phyloP scores from a whole-genome alignment of 1,140 invertebrate species.

The Idris sp. region DNA sequence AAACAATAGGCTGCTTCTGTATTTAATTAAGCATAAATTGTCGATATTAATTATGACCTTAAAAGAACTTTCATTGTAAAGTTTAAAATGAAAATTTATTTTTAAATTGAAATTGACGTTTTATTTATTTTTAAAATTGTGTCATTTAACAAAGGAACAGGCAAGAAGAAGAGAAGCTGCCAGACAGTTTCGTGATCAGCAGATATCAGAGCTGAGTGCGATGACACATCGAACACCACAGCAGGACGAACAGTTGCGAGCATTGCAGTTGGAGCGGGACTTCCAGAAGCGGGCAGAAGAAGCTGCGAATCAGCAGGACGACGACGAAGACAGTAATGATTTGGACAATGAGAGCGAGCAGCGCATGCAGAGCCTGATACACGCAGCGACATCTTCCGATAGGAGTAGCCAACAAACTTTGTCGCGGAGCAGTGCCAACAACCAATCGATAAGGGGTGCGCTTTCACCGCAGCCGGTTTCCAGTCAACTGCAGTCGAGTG shows the following conservation, averaged over 20 bases:
- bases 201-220: constrained; percentile 86
- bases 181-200: constrained; percentile 87
- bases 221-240: constrained; percentile 84
- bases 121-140: too few species aligned
- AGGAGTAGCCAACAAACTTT: constrained; percentile 65
- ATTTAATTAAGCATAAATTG: too few species aligned
- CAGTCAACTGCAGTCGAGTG: constrained; percentile 68
- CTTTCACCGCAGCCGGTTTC: constrained; percentile 67
- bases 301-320: constrained; percentile 86
- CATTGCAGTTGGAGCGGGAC: constrained; percentile 90
- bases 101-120: too few species aligned
- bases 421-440: constrained; percentile 65
- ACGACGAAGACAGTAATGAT: constrained; percentile 82
- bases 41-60: too few species aligned
- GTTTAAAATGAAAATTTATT: too few species aligned
- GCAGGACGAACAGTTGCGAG: constrained; percentile 91
- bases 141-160: constrained; percentile 81
- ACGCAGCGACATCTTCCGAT: constrained; percentile 72
- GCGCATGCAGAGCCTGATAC: constrained; percentile 76
- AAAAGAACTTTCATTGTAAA: too few species aligned
- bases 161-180: constrained; percentile 84
- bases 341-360: constrained; percentile 75
- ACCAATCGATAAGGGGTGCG: constrained; percentile 70
- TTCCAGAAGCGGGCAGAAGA: constrained; percentile 92
- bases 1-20: too few species aligned